Evolutionary conservation across 2,888 invertebrate species (phyloP), one percentile per base, ranked within the genome.

Genomic region (Polietes domitor): DNA sequence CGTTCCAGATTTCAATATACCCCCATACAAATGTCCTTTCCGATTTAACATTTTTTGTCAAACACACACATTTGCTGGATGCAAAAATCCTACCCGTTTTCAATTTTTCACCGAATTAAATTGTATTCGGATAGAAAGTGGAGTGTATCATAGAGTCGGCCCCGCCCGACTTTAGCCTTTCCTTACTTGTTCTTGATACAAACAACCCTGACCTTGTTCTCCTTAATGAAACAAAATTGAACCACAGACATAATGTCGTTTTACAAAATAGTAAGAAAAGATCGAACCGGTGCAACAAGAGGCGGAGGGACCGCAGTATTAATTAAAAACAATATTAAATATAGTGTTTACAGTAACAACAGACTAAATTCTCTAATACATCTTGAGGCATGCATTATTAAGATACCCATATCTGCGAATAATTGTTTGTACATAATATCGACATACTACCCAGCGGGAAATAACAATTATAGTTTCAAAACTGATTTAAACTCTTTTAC

Each of bases 311-410:
- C 72, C 2, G 72, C 55, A 43, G 37, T 55, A 6, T 19, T 72
- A 32, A 55, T 58, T 10, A 53, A 17, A 72, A 37, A 72, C 7
- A n/a, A 72, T 4, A 28, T 72, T 7, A 72, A 55, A 19, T 72
- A 72, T 12, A 55, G 53, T 17, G 17, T 15, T 10, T 55, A 55
- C 21, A 55, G 15, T 12, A 72, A 72, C 19, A 72, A 37, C 4
- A 72, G 7, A 21, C 32, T 72, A 37, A 37, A 37, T 37, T 37
- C 32, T 50, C 63, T 75, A 12, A 61, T 19, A 2, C 41, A 26
- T n/a, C 9, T 75, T 15, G 74, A 75, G 47, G 47, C 63, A 1
- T 50, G 61, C n/a, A 75, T 75, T 9, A 75, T 75, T 19, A 17
- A 9, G 9, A 9, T 75, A 32, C 15, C 2, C 43, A 10, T 75